Evolutionary conservation across 2,888 invertebrate species (phyloP), one percentile per base, ranked within the genome.

Genomic region (Nomada flava): DNA sequence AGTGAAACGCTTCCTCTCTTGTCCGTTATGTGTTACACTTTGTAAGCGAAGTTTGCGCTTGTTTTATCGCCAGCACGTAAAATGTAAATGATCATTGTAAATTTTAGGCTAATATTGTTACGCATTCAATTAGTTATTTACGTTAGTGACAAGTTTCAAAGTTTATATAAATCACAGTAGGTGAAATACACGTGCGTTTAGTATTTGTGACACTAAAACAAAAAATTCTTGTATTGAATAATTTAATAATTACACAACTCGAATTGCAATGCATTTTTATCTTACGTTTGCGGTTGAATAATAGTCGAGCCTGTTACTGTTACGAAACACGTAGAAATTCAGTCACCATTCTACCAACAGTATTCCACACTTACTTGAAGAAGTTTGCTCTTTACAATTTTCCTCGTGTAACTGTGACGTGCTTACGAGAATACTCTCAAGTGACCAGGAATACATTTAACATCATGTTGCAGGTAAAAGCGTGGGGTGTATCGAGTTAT

Each of bases 1-100:
- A 1, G 65, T 44, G 64, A 57, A 74, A 74, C 18, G 64, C 1
- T 65, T 36, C 23, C 50, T 29, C 29, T 55, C 20, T n/a, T 5
- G 36, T 18, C 13, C 9, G 20, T 7, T 59, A 59, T 13, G 15
- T 18, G 0, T 29, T 18, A 23, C 18, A 50, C 44, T 23, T 29
- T 5, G 13, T 26, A 23, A 7, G 36, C 7, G 36, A 36, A 7
- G n/a, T 68, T 55, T 18, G 5, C 18, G n/a, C n/a, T 4, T 0
- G 20, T 36, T 47, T 29, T 10, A 23, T 55, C 44, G n/a, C 20
- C 20, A 2, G 29, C 29, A 18, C 18, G 36, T 9, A 36, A 36
- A 36, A 36, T 9, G 36, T 9, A 36, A 36, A 36, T 7, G 36
- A 7, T 36, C 7, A 36, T 36, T n/a, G 29, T 47, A 15, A 44